Conservation (phyloP, 92 coral and sea anemone genomes). For the Zoanthus gigantus region DNA sequence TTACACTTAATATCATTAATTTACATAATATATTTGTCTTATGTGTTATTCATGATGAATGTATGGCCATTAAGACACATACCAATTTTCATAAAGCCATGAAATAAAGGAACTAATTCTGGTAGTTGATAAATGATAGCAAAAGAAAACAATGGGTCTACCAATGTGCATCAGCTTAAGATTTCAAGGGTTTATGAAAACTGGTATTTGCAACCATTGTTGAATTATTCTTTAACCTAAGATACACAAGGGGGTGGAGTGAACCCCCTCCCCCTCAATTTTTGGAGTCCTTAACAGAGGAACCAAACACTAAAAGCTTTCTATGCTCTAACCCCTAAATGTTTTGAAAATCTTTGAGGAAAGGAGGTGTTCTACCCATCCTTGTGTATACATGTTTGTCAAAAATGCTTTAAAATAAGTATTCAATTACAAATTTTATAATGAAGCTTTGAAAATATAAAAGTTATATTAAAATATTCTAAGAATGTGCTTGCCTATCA, state of each 20-base stretch:
- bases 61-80: background rate
- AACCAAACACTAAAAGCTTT: slow-evolving; percentile 9
- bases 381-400: slow-evolving; percentile 22
- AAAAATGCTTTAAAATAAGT: slow-evolving; percentile 9
- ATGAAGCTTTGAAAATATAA: slow-evolving; percentile 22
- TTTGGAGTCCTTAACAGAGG: slow-evolving; percentile 14
- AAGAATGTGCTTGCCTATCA: slow-evolving; percentile 17
- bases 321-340: slow-evolving; percentile 18
- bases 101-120: slow-evolving; percentile 15
- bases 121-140: slow-evolving; percentile 16
- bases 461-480: slow-evolving; percentile 20
- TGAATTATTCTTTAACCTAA: slow-evolving; percentile 20
- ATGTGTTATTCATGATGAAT: slow-evolving; percentile 14
- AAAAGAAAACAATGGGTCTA: slow-evolving; percentile 23
- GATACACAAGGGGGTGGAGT: slow-evolving; percentile 10
- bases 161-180: slow-evolving; percentile 23
- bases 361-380: slow-evolving; percentile 1
- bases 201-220: slow-evolving; percentile 25
- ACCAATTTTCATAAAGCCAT: slow-evolving; percentile 25
- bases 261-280: slow-evolving; percentile 26
- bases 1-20: slow-evolving; percentile 11
- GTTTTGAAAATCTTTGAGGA: slow-evolving; percentile 19
- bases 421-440: slow-evolving; percentile 9
- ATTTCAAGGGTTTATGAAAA: slow-evolving; percentile 23
- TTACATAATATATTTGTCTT: slow-evolving; percentile 10